Percentiles rank a stretch among this genome's conserved stretches.
phyloP scores from a whole-genome alignment of 2,888 invertebrate genomes.

The Autographa pulchrina region DNA sequence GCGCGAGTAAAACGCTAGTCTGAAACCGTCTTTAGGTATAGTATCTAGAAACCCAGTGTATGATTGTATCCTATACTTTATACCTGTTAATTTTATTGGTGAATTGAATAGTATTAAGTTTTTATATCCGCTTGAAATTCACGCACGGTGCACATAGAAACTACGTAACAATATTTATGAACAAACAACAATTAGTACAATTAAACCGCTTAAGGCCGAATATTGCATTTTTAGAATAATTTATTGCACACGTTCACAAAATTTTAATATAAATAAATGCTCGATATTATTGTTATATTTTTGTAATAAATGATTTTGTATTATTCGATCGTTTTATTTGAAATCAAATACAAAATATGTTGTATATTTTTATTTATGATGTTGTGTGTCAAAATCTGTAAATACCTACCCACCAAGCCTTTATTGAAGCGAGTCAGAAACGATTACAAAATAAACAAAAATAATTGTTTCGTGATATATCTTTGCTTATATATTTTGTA shows the following conservation, averaged over 20 bases:
- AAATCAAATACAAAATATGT: constrained; percentile 79
- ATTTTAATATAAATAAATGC: constrained; percentile 41
- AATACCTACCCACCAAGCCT: not conserved
- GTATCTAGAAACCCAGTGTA: too few species aligned
- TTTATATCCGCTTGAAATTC: not conserved
- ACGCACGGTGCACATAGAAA: not conserved
- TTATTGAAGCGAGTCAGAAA: not conserved
- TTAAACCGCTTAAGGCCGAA: constrained; percentile 16
- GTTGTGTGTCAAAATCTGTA: constrained; percentile 6
- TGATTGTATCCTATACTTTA: not conserved
- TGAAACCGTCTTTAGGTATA: too few species aligned
- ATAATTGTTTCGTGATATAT: too few species aligned
- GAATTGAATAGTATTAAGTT: not conserved
- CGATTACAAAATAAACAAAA: not conserved
- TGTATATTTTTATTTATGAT: constrained; percentile 17
- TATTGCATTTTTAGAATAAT: constrained; percentile 28
- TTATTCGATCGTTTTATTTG: constrained; percentile 30
- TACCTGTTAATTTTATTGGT: not conserved
- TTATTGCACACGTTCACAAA: constrained; percentile 37
- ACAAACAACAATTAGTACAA: constrained; percentile 23
- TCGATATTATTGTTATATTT: constrained; percentile 75
- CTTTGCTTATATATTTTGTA: too few species aligned
- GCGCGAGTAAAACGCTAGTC: too few species aligned
- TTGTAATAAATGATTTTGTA: constrained; percentile 73
- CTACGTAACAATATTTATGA: not conserved